A percentile compares a stretch with the other conserved stretches of the same genome.
phyloP scores from a whole-genome alignment of 2,113 vertebrate genomes.

The Labrus mixtus region DNA sequence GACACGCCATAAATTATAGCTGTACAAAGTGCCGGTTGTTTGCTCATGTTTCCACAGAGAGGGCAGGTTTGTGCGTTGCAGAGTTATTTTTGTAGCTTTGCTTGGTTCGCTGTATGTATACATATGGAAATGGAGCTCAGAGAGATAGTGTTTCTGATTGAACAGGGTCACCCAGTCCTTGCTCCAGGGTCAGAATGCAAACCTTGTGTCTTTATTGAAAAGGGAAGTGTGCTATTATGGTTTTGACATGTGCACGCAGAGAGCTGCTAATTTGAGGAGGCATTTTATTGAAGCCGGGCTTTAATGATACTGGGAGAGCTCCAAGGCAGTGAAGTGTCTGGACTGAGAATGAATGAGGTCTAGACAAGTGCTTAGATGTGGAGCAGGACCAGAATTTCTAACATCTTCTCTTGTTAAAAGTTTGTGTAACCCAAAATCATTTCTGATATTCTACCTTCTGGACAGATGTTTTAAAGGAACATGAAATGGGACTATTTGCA shows the following conservation, averaged over 20 bases:
- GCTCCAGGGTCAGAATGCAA: constrained; percentile 55
- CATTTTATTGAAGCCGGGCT: constrained; percentile 51
- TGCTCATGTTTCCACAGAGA: constrained; percentile 48
- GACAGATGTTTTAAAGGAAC: not conserved
- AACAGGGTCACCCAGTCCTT: constrained; percentile 56
- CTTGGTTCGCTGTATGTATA: constrained; percentile 52
- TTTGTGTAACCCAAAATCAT: not conserved
- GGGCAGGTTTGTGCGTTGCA: constrained; percentile 15
- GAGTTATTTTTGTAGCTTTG: constrained; percentile 64
- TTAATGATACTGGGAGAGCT: constrained; percentile 49
- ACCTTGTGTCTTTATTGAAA: constrained; percentile 37
- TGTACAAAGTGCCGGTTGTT: constrained; percentile 11
- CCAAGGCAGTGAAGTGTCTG: constrained; percentile 30
- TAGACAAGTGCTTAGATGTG: constrained; percentile 24
- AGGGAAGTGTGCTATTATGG: constrained; percentile 36
- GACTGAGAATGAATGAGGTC: constrained; percentile 30
- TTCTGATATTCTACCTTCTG: not conserved
- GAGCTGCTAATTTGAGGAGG: constrained; percentile 54
- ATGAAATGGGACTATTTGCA: not conserved
- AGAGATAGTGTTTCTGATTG: constrained; percentile 52
- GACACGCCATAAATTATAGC: constrained; percentile 28
- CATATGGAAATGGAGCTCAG: constrained; percentile 34
- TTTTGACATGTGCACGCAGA: constrained; percentile 30
- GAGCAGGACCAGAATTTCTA: constrained; percentile 19
- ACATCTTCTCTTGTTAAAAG: not conserved